A percentile compares a stretch with the other conserved stretches of the same genome.
Evolutionary conservation across 23 tunicate species (phyloP).

Genomic region (Botrylloides violaceus): DNA sequence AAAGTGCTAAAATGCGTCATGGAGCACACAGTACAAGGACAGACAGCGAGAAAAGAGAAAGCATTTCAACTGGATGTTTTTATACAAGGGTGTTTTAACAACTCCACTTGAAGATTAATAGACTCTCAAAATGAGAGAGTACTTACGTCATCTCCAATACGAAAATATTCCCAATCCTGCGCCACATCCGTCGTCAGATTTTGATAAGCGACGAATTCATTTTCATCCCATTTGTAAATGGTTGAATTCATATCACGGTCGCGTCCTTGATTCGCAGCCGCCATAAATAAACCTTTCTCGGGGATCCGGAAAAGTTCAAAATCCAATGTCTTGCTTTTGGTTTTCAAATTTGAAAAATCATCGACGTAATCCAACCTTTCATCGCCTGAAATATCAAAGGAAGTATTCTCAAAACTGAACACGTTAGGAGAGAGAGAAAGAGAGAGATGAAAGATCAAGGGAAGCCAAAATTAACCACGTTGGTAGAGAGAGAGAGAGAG

Average conservation of each 20-base stretch:
- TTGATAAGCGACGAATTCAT: conserved; percentile 46
- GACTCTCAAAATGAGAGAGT: too few relatives aligned
- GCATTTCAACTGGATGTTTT: too few relatives aligned
- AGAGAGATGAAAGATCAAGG: too few relatives aligned
- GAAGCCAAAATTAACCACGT: too few relatives aligned
- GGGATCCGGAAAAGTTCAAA: conserved; percentile 71
- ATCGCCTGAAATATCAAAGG: conserved; percentile 46
- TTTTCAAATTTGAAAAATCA: conserved; percentile 48
- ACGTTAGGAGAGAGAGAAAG: too few relatives aligned
- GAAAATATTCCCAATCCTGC: conserved; percentile 76
- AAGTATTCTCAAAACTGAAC: too few relatives aligned
- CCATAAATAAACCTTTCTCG: conserved; percentile 72
- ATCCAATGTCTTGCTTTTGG: conserved; percentile 86
- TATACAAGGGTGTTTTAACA: too few relatives aligned
- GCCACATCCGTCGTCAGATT: conserved; percentile 82
- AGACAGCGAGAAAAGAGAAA: too few relatives aligned
- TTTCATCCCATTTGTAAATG: conserved; percentile 70
- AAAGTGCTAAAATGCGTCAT: too few relatives aligned
- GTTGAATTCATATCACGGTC: conserved; percentile 76
- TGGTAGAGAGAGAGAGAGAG: too few relatives aligned
- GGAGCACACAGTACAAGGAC: too few relatives aligned
- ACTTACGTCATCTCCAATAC: conserved; percentile 68
- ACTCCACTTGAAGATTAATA: too few relatives aligned
- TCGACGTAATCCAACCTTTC: conserved; percentile 73
- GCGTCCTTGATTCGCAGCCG: conserved; percentile 87